Evolutionary conservation across 1,140 invertebrate genomes (phyloP).

Genomic region (Antheraea pernyi): DNA sequence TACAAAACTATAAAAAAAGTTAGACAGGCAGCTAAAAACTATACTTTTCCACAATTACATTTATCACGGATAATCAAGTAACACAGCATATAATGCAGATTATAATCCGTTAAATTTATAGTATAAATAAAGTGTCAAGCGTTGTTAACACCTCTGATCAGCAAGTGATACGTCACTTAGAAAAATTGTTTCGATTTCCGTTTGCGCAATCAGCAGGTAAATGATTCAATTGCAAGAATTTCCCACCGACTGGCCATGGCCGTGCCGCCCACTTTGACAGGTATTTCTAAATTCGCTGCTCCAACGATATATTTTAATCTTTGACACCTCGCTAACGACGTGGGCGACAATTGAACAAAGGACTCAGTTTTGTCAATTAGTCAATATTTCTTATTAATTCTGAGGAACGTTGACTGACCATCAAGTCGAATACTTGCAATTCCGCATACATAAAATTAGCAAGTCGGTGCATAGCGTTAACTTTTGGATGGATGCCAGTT

Average conservation of each 20-base stretch:
- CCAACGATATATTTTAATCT: constrained; percentile 12
- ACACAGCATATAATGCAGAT: too few species aligned
- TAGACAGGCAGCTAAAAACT: not conserved
- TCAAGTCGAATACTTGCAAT: constrained; percentile 2
- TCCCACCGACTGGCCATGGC: constrained; percentile 35
- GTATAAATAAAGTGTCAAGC: not conserved
- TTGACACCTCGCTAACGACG: constrained; percentile 32
- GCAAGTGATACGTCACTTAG: not conserved
- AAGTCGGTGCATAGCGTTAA: not conserved
- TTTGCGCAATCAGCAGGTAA: constrained; percentile 38
- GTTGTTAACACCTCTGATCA: not conserved
- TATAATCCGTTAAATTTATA: too few species aligned
- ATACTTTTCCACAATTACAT: not conserved
- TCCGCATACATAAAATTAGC: not conserved
- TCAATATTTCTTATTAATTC: constrained; percentile 11
- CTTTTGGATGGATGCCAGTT: not conserved
- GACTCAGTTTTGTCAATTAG: constrained; percentile 5
- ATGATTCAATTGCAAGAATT: constrained; percentile 31
- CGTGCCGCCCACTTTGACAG: constrained; percentile 58
- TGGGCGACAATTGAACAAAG: constrained; percentile 17
- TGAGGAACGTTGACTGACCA: not conserved
- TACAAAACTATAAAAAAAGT: too few species aligned
- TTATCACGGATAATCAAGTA: not conserved
- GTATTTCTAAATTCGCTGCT: constrained; percentile 47
- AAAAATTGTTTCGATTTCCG: not conserved